These are phyloP conservation scores for Prionace glauca DNA, from an alignment of 2,797 vertebrate genomes.

Conservation along the genomic window DNA sequence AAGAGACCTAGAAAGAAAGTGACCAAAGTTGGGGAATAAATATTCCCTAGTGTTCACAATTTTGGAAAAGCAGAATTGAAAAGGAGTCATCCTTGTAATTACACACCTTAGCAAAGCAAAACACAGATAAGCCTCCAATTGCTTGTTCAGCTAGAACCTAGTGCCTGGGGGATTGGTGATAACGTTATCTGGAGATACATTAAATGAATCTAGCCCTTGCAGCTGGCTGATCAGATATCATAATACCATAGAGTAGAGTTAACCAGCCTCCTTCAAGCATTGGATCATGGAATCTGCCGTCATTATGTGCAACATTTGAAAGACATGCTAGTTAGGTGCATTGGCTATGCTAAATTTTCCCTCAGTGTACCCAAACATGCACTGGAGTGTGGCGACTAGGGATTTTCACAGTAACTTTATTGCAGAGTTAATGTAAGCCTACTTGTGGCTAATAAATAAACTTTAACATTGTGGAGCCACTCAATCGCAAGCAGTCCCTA, in stretches of 20 bases:
- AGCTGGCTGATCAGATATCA: neutral
- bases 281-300: neutral
- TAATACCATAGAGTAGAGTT: neutral
- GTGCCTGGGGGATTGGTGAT: neutral
- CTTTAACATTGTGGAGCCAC: neutral
- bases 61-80: neutral
- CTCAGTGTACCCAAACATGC: no score
- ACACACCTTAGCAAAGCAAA: neutral
- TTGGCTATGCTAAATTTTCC: no score
- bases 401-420: no score
- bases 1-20: no score
- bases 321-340: no score
- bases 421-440: no score
- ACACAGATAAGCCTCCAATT: neutral
- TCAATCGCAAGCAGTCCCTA: neutral
- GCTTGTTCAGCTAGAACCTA: neutral
- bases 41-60: neutral
- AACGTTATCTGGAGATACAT: neutral
- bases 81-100: neutral
- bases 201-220: neutral
- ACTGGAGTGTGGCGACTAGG: no score
- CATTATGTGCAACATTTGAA: neutral
- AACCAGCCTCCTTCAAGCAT: neutral
- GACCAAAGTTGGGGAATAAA: no score
- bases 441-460: no score